A percentile compares a stretch with the other conserved stretches of the same genome.
Conservation (phyloP, 1,140 invertebrate genomes). For the Cydia strobilella region DNA sequence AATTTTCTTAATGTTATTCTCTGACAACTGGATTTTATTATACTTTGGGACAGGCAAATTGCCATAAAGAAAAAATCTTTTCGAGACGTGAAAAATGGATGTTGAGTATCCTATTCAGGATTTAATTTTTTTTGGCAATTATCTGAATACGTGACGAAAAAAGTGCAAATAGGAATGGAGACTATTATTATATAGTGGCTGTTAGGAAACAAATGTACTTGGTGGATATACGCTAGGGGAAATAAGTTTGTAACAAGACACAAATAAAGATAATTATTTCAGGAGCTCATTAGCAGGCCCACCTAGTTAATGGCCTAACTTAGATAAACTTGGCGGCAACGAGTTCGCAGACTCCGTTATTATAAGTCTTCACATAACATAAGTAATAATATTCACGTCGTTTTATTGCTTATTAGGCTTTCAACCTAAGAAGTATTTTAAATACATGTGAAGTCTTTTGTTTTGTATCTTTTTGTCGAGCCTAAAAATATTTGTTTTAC, state of each 20-base stretch:
- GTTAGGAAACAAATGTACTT: conserved; percentile 30
- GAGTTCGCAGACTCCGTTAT: conserved; percentile 21
- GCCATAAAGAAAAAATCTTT: background rate
- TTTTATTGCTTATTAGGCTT: conserved; percentile 17
- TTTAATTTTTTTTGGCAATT: conserved; percentile 15
- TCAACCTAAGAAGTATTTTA: background rate
- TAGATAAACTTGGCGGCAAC: conserved; percentile 32
- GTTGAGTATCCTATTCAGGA: background rate
- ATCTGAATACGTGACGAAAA: conserved; percentile 19
- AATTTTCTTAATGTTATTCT: conserved; percentile 61
- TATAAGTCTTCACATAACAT: conserved; percentile 23
- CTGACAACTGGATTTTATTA: conserved; percentile 59
- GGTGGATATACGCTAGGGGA: conserved; percentile 28
- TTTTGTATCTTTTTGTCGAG: background rate
- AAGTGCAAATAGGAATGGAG: background rate
- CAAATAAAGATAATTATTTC: conserved; percentile 34
- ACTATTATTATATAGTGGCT: conserved; percentile 22
- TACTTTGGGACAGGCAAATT: conserved; percentile 38
- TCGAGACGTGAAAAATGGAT: conserved; percentile 19
- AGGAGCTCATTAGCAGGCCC: conserved; percentile 34
- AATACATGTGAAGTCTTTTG: background rate
- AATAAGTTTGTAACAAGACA: conserved; percentile 31
- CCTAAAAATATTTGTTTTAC: background rate
- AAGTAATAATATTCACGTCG: conserved; percentile 24
- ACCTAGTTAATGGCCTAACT: conserved; percentile 34